Evolutionary conservation across 1,140 invertebrate species (phyloP).

Genomic region (Neomicropteryx cornuta): DNA sequence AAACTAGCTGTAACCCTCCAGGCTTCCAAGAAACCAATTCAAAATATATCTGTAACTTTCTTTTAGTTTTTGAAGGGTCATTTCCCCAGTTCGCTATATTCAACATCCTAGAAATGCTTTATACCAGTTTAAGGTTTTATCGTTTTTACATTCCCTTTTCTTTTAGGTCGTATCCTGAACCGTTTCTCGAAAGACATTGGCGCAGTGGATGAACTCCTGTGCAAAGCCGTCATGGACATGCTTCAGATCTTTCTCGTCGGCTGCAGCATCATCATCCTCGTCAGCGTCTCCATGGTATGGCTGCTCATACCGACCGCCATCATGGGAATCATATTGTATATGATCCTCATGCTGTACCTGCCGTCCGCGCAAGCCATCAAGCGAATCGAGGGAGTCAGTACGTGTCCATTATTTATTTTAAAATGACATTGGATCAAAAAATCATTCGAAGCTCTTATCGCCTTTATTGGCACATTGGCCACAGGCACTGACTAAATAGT

Average conservation of each 20-base stretch:
- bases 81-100: too few species aligned
- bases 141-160: too few species aligned
- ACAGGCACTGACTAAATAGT: constrained; percentile 2
- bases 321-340: constrained; percentile 49
- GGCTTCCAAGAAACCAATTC: too few species aligned
- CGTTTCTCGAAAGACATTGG: constrained; percentile 56
- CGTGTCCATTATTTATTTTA: too few species aligned
- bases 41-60: too few species aligned
- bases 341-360: constrained; percentile 58
- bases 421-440: too few species aligned
- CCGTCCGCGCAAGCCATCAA: constrained; percentile 63
- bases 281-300: constrained; percentile 57
- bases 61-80: too few species aligned
- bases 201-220: constrained; percentile 66
- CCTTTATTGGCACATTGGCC: background rate
- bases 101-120: too few species aligned
- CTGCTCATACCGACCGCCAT: constrained; percentile 50
- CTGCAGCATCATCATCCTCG: constrained; percentile 47
- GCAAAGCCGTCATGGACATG: constrained; percentile 55
- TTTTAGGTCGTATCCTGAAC: constrained; percentile 51
- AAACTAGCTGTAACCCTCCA: too few species aligned
- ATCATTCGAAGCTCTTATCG: constrained; percentile 24
- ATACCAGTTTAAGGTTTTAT: too few species aligned
- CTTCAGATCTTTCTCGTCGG: constrained; percentile 29
- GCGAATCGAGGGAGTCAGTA: constrained; percentile 65